Conservation (phyloP, 2,113 vertebrate species). For the Garra rufa region DNA sequence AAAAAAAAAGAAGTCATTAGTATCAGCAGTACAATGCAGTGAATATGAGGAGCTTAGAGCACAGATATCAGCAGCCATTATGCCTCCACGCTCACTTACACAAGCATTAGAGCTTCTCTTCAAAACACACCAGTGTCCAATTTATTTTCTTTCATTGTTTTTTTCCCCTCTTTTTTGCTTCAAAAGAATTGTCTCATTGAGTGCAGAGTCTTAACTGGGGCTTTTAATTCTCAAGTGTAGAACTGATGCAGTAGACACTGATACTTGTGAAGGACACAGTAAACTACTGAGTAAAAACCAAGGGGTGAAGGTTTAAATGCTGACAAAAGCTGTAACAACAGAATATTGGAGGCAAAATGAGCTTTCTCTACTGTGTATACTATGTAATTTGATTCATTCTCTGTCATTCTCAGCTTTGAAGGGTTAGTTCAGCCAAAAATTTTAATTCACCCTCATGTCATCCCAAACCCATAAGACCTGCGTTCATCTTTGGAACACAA, state of each 20-base stretch:
- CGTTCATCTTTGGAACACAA: no score
- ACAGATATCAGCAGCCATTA: constrained; percentile 27
- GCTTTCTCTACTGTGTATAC: not conserved
- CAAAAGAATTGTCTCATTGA: not conserved
- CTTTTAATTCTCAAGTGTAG: constrained; percentile 33
- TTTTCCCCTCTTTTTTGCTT: not conserved
- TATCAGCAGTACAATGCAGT: not conserved
- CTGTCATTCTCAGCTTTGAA: no score
- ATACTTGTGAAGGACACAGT: constrained; percentile 11
- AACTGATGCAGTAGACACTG: constrained; percentile 3
- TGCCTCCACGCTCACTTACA: constrained; percentile 41
- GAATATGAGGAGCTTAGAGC: constrained; percentile 4
- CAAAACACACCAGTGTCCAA: constrained; percentile 2
- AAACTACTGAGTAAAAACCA: constrained; percentile 41
- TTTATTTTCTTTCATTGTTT: constrained; percentile 33
- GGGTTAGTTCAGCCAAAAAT: no score
- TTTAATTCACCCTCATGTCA: no score
- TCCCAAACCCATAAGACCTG: no score
- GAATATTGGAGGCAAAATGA: not conserved
- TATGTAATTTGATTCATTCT: not conserved
- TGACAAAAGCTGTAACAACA: not conserved
- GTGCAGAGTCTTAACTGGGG: not conserved
- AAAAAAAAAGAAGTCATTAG: not conserved
- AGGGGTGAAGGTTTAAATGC: not conserved
- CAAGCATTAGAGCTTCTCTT: constrained; percentile 27